These are phyloP conservation scores for Dryoscopus gambensis DNA, from an alignment of 2,113 vertebrate species.

Conservation along the genomic window DNA sequence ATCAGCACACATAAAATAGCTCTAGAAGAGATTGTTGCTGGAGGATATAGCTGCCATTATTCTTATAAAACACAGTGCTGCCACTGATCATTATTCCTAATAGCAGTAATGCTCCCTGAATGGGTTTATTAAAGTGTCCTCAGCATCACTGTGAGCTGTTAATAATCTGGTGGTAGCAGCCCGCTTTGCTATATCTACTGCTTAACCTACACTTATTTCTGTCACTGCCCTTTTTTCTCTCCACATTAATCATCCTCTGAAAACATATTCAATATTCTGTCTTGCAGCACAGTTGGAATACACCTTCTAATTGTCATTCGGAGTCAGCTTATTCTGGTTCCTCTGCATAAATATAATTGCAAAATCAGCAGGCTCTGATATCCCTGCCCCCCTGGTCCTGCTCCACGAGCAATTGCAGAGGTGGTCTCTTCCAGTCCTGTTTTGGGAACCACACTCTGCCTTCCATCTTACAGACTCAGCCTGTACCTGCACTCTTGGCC, in stretches of 20 bases:
- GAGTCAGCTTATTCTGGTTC: neutral
- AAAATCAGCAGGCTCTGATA: neutral
- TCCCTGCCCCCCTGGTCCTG: neutral
- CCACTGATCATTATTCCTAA: conserved; percentile 5
- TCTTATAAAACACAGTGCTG: neutral
- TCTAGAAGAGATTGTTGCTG: neutral
- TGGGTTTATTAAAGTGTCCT: conserved; percentile 12
- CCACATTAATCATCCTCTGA: neutral
- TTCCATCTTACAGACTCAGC: neutral
- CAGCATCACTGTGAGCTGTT: neutral
- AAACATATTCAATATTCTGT: neutral
- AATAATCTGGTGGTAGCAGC: neutral
- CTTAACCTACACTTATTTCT: neutral
- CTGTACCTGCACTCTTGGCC: neutral
- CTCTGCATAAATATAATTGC: neutral
- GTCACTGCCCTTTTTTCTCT: neutral
- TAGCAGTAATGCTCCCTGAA: conserved; percentile 10
- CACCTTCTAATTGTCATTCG: neutral
- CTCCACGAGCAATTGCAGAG: neutral
- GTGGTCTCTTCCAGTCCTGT: neutral
- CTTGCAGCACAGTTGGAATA: neutral
- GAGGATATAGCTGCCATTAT: neutral
- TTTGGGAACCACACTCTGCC: neutral
- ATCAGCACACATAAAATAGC: neutral
- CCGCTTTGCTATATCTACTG: neutral